Evolutionary conservation across 2,888 invertebrate genomes (phyloP), one percentile per base, ranked within the genome.

Genomic region (Tupiocoris notatus): DNA sequence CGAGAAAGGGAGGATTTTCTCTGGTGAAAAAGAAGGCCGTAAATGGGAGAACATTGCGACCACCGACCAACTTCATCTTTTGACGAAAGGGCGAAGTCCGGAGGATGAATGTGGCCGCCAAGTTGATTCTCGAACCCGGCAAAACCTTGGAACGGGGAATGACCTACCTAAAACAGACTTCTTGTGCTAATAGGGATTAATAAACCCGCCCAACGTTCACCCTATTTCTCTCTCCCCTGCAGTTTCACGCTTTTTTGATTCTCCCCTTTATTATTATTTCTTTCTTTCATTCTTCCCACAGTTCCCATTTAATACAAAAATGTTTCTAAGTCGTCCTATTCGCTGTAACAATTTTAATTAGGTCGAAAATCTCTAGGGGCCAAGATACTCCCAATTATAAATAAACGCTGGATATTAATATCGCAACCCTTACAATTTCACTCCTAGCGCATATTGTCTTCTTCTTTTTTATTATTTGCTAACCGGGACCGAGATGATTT

Each of bases 291-390:
- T n/a, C n/a, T n/a, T n/a, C 17, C 68, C 24, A 17, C 24, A 70
- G 21, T 59, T 59, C 59, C n/a, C 59, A 18, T 59, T 70, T 58
- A 70, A 59, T 70, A 70, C 59, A 59, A 68, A 22, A 21, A 17
- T 58, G 56, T 59, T 59, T 59, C 20, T 6, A 67, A 21, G 7
- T 16, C 57, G 7, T 68, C 67, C n/a, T 25, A 18, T 24, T 57
- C 61, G 20, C 59, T 3, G 54, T 58, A 70, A 70, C 59, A 58
- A 58, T 70, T 70, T 70, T 70, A 70, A 70, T 70, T 70, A 70
- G 58, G 58, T 70, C 59, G 9, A 70, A 56, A 54, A 3, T 21
- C 66, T 39, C 66, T 21, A n/a, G 54, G 66, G 54, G 20, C 20
- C 39, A 1, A 18, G 16, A 16, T 20, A 39, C 39, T 66, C 39